Evolutionary conservation across 2,113 vertebrate genomes (phyloP), one percentile per base, ranked within the genome.

Genomic region (Potamarius usumacintae): DNA sequence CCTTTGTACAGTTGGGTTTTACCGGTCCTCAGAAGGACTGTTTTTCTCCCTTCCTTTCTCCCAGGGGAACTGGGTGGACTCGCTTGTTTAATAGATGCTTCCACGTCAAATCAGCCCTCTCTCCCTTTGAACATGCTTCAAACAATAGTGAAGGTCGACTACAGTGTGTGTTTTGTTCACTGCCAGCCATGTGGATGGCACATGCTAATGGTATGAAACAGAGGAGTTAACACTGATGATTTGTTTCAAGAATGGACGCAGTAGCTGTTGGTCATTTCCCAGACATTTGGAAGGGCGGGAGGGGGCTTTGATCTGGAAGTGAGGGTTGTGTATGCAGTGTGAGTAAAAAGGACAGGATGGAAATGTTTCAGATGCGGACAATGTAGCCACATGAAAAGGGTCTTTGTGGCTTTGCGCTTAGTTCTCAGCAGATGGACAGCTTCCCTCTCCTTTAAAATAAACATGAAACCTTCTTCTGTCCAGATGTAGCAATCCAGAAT

Each of bases 151-250:
- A 71, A 74, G 78, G 88, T 88, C 57, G 91, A 88, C 86, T 84
- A 94, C 86, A 87, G 78, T 94, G 93, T 92, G 91, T 90, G 94
- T 96, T 96, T 96, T 95, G 95, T 95, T 95, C 94, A 91, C 88
- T 96, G 95, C 95, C 95, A 96, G 94, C 96, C 96, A 97, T 96
- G 96, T 97, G 97, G 93, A 95, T 95, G 95, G 94, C 96, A 96
- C 96, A 96, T 97, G 96, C 93, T 94, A 93, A 94, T 93, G 92
- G 92, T 92, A 90, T 91, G 90, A 93, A 91, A 91, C 90, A 87
- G 87, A 91, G 89, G 79, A 91, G 87, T 84, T 91, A 94, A 84
- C 91, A 88, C 91, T 60, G 86, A 89, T 82, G 93, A 89, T 95
- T 87, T 89, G 86, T 90, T 91, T 90, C 90, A 90, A 92, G 83